Percentiles rank a stretch among this genome's conserved stretches.
Evolutionary conservation across 2,113 vertebrate species (phyloP).

Genomic region (Euleptes europaea): DNA sequence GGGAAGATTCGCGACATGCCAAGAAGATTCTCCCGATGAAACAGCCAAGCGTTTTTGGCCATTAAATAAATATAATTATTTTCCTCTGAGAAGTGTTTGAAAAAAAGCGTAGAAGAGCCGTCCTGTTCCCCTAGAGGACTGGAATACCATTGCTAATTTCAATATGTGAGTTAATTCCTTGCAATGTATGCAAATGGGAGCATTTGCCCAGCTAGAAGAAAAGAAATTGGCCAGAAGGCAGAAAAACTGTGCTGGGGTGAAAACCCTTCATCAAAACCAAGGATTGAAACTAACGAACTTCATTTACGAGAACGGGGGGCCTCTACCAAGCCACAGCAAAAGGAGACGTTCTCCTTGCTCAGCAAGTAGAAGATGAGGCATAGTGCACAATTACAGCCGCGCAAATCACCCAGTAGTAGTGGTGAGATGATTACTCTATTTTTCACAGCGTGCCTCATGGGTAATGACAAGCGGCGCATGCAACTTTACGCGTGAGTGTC

Average conservation of each 20-base stretch:
- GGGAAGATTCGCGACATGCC: no score
- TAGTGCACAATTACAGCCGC: neutral
- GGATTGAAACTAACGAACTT: neutral
- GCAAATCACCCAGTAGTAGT: neutral
- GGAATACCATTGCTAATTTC: neutral
- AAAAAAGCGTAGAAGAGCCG: neutral
- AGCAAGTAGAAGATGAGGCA: slow-evolving; percentile 24
- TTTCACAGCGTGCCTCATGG: neutral
- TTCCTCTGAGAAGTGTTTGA: neutral
- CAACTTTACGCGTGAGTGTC: slow-evolving; percentile 28
- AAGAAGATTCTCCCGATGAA: no score
- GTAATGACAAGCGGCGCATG: slow-evolving; percentile 31
- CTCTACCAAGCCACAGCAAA: neutral
- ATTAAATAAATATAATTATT: neutral
- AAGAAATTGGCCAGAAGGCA: neutral
- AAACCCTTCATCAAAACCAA: rapidly evolving
- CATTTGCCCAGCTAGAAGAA: neutral
- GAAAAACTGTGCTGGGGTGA: neutral
- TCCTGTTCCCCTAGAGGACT: neutral
- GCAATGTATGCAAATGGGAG: neutral
- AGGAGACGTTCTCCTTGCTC: slow-evolving; percentile 3
- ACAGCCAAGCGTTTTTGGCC: no score
- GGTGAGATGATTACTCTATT: neutral
- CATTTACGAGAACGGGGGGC: neutral
- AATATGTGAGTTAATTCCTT: neutral